Conservation (phyloP, 2,888 invertebrate genomes). For the Tethea ocularis region DNA sequence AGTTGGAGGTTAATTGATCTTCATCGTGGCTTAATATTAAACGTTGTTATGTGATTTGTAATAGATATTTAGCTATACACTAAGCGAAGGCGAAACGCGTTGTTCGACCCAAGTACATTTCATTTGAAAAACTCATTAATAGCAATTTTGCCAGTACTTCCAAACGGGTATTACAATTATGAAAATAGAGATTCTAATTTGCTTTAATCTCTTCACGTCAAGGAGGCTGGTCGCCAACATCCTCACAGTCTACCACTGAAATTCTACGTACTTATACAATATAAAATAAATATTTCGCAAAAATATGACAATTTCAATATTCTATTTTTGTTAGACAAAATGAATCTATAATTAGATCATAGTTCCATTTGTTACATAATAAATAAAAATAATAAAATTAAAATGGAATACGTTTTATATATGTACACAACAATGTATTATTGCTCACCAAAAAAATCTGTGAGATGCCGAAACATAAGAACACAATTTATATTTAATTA, state of each 20-base stretch:
- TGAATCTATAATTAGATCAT: constrained; percentile 23
- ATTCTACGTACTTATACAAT: background rate
- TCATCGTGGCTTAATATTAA: background rate
- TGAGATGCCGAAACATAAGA: background rate
- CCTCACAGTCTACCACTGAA: background rate
- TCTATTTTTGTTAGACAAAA: background rate
- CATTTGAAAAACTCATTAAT: constrained; percentile 2
- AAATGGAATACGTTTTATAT: background rate
- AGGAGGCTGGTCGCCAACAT: background rate
- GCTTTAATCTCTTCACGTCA: background rate
- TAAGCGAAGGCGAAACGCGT: background rate
- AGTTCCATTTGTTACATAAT: constrained; percentile 12
- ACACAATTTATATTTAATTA: background rate
- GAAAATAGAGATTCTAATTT: constrained; percentile 3
- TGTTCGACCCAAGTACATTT: constrained; percentile 7
- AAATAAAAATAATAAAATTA: background rate
- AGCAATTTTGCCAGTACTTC: background rate
- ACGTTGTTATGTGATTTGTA: background rate
- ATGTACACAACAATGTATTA: background rate
- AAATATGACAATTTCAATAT: constrained; percentile 6
- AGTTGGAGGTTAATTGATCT: constrained; percentile 7
- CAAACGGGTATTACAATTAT: background rate
- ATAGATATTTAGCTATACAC: background rate
- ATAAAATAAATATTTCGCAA: constrained; percentile 7
- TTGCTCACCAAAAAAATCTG: background rate